Percentiles rank a stretch among this genome's conserved stretches.
Evolutionary conservation across 2,888 invertebrate genomes (phyloP).

Genomic region (Chorisops tibialis): DNA sequence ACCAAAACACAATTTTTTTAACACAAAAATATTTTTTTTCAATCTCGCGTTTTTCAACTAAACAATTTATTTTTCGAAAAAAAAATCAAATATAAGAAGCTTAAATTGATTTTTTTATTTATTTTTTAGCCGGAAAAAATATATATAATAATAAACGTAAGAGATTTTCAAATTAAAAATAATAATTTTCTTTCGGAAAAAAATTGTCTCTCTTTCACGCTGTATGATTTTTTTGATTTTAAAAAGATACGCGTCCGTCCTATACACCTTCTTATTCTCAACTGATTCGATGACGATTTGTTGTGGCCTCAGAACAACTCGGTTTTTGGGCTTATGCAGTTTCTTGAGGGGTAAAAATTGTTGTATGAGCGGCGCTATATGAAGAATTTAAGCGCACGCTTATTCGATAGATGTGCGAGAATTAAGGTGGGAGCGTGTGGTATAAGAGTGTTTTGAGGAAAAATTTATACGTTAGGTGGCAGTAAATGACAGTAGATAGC

Average conservation of each 20-base stretch:
- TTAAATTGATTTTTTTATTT: background rate
- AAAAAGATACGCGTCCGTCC: conserved; percentile 3
- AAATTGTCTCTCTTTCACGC: too few species aligned
- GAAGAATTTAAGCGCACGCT: background rate
- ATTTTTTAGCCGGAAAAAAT: too few species aligned
- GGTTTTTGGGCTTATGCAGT: background rate
- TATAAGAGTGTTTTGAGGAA: too few species aligned
- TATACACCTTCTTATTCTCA: conserved; percentile 15
- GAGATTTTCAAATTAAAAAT: background rate
- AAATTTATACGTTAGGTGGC: too few species aligned
- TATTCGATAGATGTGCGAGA: too few species aligned
- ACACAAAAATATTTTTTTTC: background rate
- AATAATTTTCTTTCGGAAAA: background rate
- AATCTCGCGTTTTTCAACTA: background rate
- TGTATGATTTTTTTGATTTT: too few species aligned
- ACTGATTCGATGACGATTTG: conserved; percentile 16
- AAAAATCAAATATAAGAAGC: background rate
- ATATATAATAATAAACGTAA: background rate
- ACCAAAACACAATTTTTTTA: background rate
- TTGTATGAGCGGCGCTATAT: background rate
- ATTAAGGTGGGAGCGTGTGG: too few species aligned
- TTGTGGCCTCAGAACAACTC: conserved; percentile 7
- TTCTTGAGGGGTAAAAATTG: background rate
- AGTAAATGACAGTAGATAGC: too few species aligned
- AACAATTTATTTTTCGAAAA: too few species aligned